Percentiles rank a stretch among this genome's conserved stretches.
These are phyloP conservation scores for Enteromius fasciolatus DNA, from an alignment of 2,797 vertebrate genomes.

Conservation along the genomic window DNA sequence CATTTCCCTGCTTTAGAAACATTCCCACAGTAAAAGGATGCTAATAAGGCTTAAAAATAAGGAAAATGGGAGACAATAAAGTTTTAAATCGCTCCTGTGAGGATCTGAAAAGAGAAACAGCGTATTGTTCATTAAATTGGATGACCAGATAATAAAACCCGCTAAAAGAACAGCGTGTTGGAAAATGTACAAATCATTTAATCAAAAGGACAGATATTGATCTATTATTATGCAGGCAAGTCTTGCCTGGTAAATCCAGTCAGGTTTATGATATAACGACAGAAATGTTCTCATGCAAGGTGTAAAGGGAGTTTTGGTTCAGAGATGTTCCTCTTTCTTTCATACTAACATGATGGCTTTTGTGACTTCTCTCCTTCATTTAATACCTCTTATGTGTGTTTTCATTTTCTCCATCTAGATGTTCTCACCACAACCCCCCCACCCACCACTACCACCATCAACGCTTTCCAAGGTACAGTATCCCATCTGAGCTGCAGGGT, in stretches of 20 bases:
- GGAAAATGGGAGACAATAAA: constrained; percentile 9
- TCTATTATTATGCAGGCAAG: background rate
- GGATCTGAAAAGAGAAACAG: background rate
- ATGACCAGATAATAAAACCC: background rate
- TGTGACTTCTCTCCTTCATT: constrained; percentile 69
- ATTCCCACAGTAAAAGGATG: constrained; percentile 19
- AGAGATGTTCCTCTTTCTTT: constrained; percentile 25
- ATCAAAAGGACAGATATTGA: constrained; percentile 3
- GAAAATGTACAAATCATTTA: background rate
- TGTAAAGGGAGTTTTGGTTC: background rate
- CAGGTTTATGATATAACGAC: background rate
- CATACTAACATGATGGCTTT: constrained; percentile 46
- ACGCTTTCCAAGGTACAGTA: constrained; percentile 94
- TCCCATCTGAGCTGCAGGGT: constrained; percentile 70
- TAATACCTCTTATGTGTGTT: constrained; percentile 76
- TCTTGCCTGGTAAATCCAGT: background rate
- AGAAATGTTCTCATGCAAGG: background rate
- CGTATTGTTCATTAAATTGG: constrained; percentile 5
- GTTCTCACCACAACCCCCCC: constrained; percentile 97
- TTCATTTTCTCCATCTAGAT: constrained; percentile 98
- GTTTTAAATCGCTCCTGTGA: background rate
- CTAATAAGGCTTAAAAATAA: constrained; percentile 22
- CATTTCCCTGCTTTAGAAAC: constrained; percentile 20
- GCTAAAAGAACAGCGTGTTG: background rate
- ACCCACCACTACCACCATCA: constrained; percentile 90